Conservation (phyloP, 2,888 invertebrate species). For the Drosophila kanekoi region DNA sequence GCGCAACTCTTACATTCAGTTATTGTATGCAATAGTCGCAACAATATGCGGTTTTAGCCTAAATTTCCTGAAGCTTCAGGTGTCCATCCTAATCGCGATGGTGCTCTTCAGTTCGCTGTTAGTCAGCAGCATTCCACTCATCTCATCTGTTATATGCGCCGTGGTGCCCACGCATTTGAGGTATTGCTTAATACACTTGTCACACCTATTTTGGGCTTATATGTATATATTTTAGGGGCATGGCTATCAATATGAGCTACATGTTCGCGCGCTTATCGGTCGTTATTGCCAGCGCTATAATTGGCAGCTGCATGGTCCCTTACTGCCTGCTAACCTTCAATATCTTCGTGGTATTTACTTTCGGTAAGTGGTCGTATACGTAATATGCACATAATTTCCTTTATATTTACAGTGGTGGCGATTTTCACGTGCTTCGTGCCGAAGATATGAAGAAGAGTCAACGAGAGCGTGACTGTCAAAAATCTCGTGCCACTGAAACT, state of each 20-base stretch:
- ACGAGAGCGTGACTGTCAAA: not conserved
- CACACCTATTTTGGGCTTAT: not conserved
- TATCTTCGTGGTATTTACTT: not conserved
- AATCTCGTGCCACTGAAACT: not conserved
- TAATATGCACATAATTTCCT: not conserved
- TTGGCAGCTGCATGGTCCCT: constrained; percentile 28
- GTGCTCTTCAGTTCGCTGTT: constrained; percentile 18
- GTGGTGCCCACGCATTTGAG: constrained; percentile 57
- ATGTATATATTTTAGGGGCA: constrained; percentile 42
- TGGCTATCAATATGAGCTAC: constrained; percentile 18
- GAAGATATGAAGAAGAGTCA: not conserved
- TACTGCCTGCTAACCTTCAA: constrained; percentile 42
- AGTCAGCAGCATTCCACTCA: constrained; percentile 17
- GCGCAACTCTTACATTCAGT: constrained; percentile 4
- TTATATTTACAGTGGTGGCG: not conserved
- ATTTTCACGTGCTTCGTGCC: constrained; percentile 3
- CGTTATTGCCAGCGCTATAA: constrained; percentile 14
- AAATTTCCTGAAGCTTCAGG: constrained; percentile 8
- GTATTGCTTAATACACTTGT: constrained; percentile 18
- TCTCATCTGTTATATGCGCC: constrained; percentile 27
- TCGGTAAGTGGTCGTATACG: constrained; percentile 26
- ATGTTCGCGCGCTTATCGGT: constrained; percentile 28
- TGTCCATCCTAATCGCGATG: constrained; percentile 17
- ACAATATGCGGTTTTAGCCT: constrained; percentile 13
- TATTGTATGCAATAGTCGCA: not conserved